Percentiles rank a stretch among this genome's conserved stretches.
phyloP scores from a whole-genome alignment of 2,888 invertebrate species.

The Sphaeridia pumilis region DNA sequence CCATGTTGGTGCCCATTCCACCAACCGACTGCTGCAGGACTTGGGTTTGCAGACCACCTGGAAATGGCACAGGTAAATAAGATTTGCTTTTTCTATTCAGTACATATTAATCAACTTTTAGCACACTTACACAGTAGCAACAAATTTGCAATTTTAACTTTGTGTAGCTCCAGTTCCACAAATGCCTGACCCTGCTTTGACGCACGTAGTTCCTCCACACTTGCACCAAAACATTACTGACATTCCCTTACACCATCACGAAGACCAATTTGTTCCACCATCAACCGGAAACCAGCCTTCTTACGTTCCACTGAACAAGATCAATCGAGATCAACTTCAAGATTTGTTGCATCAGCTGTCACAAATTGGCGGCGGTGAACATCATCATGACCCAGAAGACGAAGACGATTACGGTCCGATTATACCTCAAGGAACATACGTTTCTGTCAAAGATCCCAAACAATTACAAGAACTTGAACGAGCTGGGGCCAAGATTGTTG shows the following conservation, averaged over 20 bases:
- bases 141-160: no score
- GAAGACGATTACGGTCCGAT: constrained; percentile 16
- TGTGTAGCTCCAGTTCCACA: no score
- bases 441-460: constrained; percentile 24
- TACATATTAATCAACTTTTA: no score
- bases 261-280: constrained; percentile 32
- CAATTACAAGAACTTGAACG: constrained; percentile 30
- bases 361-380: constrained; percentile 7
- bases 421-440: constrained; percentile 25
- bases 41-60: constrained; percentile 48
- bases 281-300: constrained; percentile 31
- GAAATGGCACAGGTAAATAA: constrained; percentile 15
- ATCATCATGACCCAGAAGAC: constrained; percentile 1
- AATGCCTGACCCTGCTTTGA: no score
- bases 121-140: no score
- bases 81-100: background rate
- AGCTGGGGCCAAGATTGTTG: constrained; percentile 32
- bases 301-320: constrained; percentile 27
- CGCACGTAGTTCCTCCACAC: no score
- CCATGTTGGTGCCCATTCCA: constrained; percentile 53
- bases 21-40: constrained; percentile 75
- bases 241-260: constrained; percentile 14
- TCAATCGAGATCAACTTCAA: constrained; percentile 31
- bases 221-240: background rate
- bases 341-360: constrained; percentile 34